phyloP scores from a whole-genome alignment of 2,113 vertebrate species.

The Enhydra lutris region DNA sequence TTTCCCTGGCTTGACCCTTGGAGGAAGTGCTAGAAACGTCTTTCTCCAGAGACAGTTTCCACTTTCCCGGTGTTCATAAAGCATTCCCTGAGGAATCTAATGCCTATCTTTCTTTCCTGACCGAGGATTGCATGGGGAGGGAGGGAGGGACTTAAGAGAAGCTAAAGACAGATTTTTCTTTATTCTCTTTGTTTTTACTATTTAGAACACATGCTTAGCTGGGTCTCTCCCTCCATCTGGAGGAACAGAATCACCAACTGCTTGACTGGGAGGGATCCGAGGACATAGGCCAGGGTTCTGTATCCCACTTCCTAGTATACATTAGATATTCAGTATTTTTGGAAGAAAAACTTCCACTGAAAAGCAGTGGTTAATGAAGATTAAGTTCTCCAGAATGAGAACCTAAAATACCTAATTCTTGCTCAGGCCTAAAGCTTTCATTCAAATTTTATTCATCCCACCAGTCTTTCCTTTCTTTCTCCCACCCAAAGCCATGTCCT shows the following conservation, averaged over 20 bases:
- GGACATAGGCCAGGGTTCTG: not conserved
- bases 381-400: not conserved
- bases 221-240: not conserved
- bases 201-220: not conserved
- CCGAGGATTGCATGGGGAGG: not conserved
- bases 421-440: conserved; percentile 51
- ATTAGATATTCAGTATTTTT: not conserved
- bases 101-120: not conserved
- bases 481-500: not conserved
- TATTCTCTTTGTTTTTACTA: not conserved
- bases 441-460: not conserved
- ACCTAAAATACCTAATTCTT: conserved; percentile 35
- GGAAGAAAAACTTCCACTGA: not conserved
- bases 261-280: not conserved
- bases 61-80: not conserved
- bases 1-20: not conserved
- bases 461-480: not conserved
- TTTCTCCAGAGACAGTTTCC: not conserved
- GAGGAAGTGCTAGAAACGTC: not conserved
- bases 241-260: not conserved
- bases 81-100: not conserved
- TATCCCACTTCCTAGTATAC: not conserved
- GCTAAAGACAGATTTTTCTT: not conserved
- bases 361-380: not conserved
- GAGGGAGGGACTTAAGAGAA: not conserved